Base-by-base conservation (phyloP, 2,113 vertebrate species). In the Dipodomys ordii region DNA sequence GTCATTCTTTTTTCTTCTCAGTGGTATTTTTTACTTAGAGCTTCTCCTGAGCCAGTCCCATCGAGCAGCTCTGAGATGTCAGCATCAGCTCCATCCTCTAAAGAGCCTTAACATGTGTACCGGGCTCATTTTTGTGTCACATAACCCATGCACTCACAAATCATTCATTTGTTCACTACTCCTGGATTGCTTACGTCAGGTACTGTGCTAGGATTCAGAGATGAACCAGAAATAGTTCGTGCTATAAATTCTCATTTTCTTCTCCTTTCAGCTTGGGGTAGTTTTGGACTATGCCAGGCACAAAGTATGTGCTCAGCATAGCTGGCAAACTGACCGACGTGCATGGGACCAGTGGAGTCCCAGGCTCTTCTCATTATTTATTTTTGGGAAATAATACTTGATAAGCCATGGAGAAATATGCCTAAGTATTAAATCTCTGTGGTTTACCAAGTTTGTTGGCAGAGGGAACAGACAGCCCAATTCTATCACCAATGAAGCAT, bases 321-420 rank as follows among this genome's bases (percentile, higher is more conserved):
- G 11, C 67, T 13, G 53, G 20, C 49, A 65, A 83, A 27, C 3
- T 25, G 23, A 79, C 1, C 1, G 4, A 12, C 7, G 25, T 15
- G 13, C 6, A 2, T 9, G 7, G 9, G 11, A 25, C 0, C 15
- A 57, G 3, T 19, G 1, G 28, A 32, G 23, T 4, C 8, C 7
- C 20, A 0, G 11, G 19, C 2, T 35, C 8, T 30, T 39, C 44
- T 7, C 13, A 39, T 53, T 53, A 8, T n/a, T 25, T 72, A 60
- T 60, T n/a, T 53, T 30, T 62, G 20, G 16, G 28, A 67, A 39
- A 35, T 44, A 57, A 28, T 11, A 5, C 9, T 80, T 49, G 12
- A 2, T 28, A 22, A 28, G 25, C 2, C 11, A 2, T 4, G 3
- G 11, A 53, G n/a, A 69, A 39, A 18, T 15, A 46, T 77, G 32